Conservation (phyloP, 2,888 invertebrate genomes). For the Priocnemis perturbator region DNA sequence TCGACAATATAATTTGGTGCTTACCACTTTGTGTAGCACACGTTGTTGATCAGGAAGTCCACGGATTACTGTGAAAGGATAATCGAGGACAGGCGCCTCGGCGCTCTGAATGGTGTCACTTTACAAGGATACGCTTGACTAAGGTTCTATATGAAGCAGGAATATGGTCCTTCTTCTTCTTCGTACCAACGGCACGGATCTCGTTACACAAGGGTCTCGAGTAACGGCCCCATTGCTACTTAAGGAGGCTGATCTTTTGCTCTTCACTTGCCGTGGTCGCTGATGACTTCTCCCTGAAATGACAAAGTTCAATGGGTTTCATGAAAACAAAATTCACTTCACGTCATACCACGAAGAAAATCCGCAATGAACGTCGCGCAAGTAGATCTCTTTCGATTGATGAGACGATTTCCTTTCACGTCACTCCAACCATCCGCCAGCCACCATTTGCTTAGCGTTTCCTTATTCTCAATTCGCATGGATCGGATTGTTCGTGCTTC, state of each 20-base stretch:
- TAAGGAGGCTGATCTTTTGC: constrained; percentile 16
- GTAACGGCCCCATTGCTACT: constrained; percentile 51
- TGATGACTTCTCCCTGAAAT: too few relatives aligned
- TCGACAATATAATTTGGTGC: too few relatives aligned
- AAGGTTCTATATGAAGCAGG: constrained; percentile 32
- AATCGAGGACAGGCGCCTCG: constrained; percentile 35
- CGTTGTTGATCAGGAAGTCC: constrained; percentile 20
- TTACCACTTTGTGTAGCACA: neutral
- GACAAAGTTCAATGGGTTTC: too few relatives aligned
- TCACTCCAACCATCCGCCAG: too few relatives aligned
- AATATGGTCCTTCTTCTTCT: constrained; percentile 36
- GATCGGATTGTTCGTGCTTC: too few relatives aligned
- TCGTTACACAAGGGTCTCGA: constrained; percentile 67
- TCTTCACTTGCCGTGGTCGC: neutral
- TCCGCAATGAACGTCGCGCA: too few relatives aligned
- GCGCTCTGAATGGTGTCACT: constrained; percentile 43
- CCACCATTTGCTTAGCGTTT: too few relatives aligned
- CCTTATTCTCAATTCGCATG: too few relatives aligned
- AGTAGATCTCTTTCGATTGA: too few relatives aligned
- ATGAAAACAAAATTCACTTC: too few relatives aligned
- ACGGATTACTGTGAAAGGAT: constrained; percentile 16
- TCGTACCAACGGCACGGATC: constrained; percentile 53
- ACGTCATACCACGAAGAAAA: too few relatives aligned
- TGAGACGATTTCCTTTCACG: too few relatives aligned
- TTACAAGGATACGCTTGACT: constrained; percentile 38